Evolutionary conservation across 2,888 invertebrate species (phyloP).

Genomic region (Pristionchus entomophagus): DNA sequence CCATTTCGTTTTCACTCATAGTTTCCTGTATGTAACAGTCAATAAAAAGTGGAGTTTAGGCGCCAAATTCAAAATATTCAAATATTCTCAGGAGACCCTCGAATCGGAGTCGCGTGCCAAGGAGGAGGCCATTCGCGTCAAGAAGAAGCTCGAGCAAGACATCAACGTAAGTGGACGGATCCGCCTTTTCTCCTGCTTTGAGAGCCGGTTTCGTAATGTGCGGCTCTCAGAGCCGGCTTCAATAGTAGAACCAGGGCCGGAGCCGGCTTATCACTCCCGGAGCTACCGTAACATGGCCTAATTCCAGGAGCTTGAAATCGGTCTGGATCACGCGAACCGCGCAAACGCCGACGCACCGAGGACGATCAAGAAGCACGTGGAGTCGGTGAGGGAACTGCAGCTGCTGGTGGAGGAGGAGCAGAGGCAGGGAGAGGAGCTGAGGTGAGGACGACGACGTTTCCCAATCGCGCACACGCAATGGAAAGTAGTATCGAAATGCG

Average conservation of each 20-base stretch:
- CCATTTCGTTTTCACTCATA: too few species aligned
- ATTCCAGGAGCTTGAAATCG: slow-evolving; percentile 91
- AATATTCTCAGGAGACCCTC: slow-evolving; percentile 64
- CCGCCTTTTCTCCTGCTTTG: neutral
- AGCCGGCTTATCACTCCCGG: neutral
- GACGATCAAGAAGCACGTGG: slow-evolving; percentile 94
- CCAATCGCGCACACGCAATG: neutral
- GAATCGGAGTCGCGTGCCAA: slow-evolving; percentile 71
- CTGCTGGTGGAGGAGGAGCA: slow-evolving; percentile 70
- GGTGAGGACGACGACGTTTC: neutral
- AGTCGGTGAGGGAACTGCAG: slow-evolving; percentile 86
- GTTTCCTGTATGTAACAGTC: neutral
- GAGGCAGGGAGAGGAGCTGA: slow-evolving; percentile 49
- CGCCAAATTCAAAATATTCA: neutral
- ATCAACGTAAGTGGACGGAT: slow-evolving; percentile 85
- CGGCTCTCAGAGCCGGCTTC: neutral
- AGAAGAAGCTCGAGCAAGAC: slow-evolving; percentile 99
- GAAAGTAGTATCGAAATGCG: neutral
- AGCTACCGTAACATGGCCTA: too few species aligned
- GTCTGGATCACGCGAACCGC: slow-evolving; percentile 98
- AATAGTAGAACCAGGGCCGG: too few species aligned
- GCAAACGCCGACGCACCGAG: slow-evolving; percentile 83
- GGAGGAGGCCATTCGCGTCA: slow-evolving; percentile 96
- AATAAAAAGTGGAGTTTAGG: neutral
- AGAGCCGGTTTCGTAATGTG: neutral